phyloP scores from a whole-genome alignment of 2,888 invertebrate genomes.

The Cosmorhoe ocellata region DNA sequence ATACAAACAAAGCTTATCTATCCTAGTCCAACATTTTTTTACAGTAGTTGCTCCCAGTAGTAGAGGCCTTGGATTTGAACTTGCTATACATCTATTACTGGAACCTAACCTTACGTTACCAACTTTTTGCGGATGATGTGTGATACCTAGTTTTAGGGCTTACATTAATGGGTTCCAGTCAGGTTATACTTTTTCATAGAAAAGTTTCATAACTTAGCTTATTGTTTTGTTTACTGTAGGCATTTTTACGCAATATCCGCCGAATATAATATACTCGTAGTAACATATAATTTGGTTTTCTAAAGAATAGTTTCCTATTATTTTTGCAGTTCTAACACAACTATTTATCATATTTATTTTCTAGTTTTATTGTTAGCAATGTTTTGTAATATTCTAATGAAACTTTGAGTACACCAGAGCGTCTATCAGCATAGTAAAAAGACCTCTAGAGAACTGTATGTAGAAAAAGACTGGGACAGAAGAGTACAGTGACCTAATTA shows the following conservation, averaged over 20 bases:
- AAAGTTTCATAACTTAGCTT: conserved; percentile 1
- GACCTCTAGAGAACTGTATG: not conserved
- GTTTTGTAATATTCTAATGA: too few species aligned
- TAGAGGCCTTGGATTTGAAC: conserved; percentile 19
- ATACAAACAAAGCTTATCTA: too few species aligned
- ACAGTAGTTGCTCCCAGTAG: conserved; percentile 3
- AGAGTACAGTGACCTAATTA: conserved; percentile 13
- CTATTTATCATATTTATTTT: too few species aligned
- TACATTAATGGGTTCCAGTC: conserved; percentile 12
- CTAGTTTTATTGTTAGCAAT: too few species aligned
- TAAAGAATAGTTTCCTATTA: too few species aligned
- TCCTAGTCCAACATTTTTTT: too few species aligned
- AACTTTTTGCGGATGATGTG: conserved; percentile 23
- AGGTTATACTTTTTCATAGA: conserved; percentile 9
- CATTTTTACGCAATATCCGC: too few species aligned
- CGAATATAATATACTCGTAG: too few species aligned
- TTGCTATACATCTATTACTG: conserved; percentile 30
- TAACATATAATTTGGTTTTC: too few species aligned
- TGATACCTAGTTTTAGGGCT: conserved; percentile 20
- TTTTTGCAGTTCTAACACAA: too few species aligned
- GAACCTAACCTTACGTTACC: conserved; percentile 26
- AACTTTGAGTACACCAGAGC: too few species aligned
- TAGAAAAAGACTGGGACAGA: not conserved
- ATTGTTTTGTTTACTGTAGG: not conserved
- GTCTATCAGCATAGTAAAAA: too few species aligned